Evolutionary conservation across 1,140 invertebrate genomes (phyloP).

Genomic region (Theocolax elegans): DNA sequence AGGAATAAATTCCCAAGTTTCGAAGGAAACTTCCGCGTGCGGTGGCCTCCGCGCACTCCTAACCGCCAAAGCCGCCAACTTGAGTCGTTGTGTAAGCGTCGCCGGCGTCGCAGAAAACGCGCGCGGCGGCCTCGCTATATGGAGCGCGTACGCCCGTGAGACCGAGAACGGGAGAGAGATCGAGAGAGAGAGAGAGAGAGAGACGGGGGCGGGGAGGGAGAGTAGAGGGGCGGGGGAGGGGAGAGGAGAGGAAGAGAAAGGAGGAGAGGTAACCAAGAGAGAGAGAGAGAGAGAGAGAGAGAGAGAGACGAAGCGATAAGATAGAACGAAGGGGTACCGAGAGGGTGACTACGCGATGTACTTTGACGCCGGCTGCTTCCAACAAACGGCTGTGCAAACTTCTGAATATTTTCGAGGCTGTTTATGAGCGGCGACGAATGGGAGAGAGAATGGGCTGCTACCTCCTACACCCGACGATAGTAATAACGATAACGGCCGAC

Average conservation of each 20-base stretch:
- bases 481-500: constrained; percentile 26
- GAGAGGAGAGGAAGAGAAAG: not conserved
- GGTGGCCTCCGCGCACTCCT: constrained; percentile 6
- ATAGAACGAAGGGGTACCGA: too few species aligned
- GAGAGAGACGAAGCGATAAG: too few species aligned
- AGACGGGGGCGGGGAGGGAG: constrained; percentile 5
- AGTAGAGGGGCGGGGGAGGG: not conserved
- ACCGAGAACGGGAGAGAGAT: constrained; percentile 8
- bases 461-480: constrained; percentile 28
- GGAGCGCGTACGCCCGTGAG: too few species aligned
- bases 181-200: constrained; percentile 2
- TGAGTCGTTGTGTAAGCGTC: constrained; percentile 32
- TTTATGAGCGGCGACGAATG: constrained; percentile 36
- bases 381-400: constrained; percentile 46
- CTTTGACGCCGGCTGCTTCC: constrained; percentile 45
- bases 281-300: too few species aligned
- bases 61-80: constrained; percentile 39
- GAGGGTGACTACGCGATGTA: constrained; percentile 36
- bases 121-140: too few species aligned
- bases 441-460: constrained; percentile 14
- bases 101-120: not conserved
- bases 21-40: constrained; percentile 45
- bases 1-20: constrained; percentile 56
- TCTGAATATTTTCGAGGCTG: constrained; percentile 47
- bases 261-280: too few species aligned